Evolutionary conservation across 2,888 invertebrate genomes (phyloP).

Genomic region (Yponomeuta plumbellus): DNA sequence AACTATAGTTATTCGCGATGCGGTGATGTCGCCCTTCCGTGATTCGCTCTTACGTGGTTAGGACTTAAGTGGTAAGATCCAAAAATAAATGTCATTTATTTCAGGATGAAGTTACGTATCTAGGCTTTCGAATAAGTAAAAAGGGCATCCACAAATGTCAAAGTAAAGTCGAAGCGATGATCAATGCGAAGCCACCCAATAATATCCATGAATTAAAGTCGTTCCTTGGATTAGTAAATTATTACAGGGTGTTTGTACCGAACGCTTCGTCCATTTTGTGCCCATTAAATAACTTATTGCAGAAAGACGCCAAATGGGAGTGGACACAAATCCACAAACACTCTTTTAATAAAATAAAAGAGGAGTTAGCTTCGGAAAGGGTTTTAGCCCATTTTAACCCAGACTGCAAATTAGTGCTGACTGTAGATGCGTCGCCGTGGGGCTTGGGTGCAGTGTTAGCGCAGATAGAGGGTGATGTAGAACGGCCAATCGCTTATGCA

Average conservation of each 20-base stretch:
- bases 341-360: slow-evolving; percentile 11
- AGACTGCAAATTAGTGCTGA: background rate
- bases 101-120: slow-evolving; percentile 14
- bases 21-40: too few species aligned
- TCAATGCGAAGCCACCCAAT: slow-evolving; percentile 7
- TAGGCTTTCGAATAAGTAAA: slow-evolving; percentile 16
- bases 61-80: too few species aligned
- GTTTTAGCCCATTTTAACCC: slow-evolving; percentile 15
- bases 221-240: slow-evolving; percentile 19
- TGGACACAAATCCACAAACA: slow-evolving; percentile 8
- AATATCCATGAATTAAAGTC: slow-evolving; percentile 17
- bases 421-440: slow-evolving; percentile 11
- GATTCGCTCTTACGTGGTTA: too few species aligned
- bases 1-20: too few species aligned
- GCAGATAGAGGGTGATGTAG: slow-evolving; percentile 15
- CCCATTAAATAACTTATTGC: slow-evolving; percentile 10
- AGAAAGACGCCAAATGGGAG: slow-evolving; percentile 11
- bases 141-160: slow-evolving; percentile 18
- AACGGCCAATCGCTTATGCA: slow-evolving; percentile 18
- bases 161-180: slow-evolving; percentile 17
- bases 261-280: slow-evolving; percentile 10
- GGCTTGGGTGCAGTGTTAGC: background rate
- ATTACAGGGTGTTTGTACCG: slow-evolving; percentile 12
- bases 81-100: slow-evolving; percentile 15
- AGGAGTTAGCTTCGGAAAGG: slow-evolving; percentile 9